Evolutionary conservation across 2,888 invertebrate species (phyloP), one percentile per base, ranked within the genome.

Genomic region (Neria commutata): DNA sequence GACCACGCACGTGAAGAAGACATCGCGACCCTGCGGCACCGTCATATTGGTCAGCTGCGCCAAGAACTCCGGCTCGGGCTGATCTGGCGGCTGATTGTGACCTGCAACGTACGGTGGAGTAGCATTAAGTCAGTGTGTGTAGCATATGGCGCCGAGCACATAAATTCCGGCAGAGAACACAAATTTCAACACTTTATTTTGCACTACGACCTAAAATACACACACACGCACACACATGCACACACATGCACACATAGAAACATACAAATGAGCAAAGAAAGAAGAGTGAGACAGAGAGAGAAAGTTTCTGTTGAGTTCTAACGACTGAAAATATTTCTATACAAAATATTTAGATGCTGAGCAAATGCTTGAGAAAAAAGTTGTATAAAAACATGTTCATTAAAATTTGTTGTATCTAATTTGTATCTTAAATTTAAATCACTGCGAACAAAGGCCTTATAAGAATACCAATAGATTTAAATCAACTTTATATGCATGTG

Each of bases 1-100:
- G 77, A 95, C 94, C 71, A 93, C 90, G 79, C 95, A 95, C 52
- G 94, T 94, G 83, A 95, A 94, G 78, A 88, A 89, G 58, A 94
- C 89, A 80, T 95, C 94, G 54, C 94, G 86, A 57, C 95, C 94
- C 82, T 92, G 92, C 55, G 91, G 89, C 61, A 93, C 91, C 42
- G 94, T 94, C 78, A 91, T 88, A 82, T 95, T 95, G 77, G 92
- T 91, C 77, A 95, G 83, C 56, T 91, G 90, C 68, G 90, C 90
- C 72, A 94, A 85, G 83, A 95, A 95, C 80, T 91, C 90, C 3
- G 95, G 94, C 72, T 87, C 87, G 82, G 78, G 73, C 87, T 85
- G 78, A 86, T 85, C 73, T 67, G 85, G 85, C n/a, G n/a, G n/a
- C 65, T 86, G 87, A 83, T 87, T 87, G 83, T 91, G 90, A 83